Evolutionary conservation across 1,140 invertebrate species (phyloP).

Genomic region (Daktulosphaira vitifoliae): DNA sequence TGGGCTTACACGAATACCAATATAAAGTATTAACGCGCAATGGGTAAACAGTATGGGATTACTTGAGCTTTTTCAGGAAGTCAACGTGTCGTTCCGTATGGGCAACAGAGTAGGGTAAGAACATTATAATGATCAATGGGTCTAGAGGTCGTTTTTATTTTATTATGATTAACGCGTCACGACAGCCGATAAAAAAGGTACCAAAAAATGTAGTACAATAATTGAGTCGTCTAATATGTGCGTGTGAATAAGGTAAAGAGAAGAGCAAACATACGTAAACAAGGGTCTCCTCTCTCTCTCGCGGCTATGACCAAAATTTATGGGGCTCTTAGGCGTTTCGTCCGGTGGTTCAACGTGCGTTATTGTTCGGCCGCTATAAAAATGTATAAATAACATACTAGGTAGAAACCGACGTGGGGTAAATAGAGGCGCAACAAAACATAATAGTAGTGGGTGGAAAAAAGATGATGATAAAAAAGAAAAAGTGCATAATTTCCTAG

Average conservation of each 20-base stretch:
- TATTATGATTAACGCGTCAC: too few species aligned
- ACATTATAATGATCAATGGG: too few species aligned
- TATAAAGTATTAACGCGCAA: too few species aligned
- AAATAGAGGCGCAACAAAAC: neutral
- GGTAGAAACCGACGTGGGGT: neutral
- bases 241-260: too few species aligned
- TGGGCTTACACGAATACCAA: constrained; percentile 1
- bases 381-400: constrained; percentile 1
- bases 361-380: constrained; percentile 14
- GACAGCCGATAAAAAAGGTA: neutral
- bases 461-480: constrained; percentile 2
- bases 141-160: too few species aligned
- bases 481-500: neutral
- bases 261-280: constrained; percentile 26
- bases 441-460: neutral
- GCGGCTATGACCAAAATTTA: neutral
- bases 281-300: constrained; percentile 13
- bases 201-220: constrained; percentile 22
- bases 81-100: too few species aligned
- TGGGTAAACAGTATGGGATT: too few species aligned
- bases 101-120: too few species aligned
- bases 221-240: constrained; percentile 13
- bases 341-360: neutral
- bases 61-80: too few species aligned
- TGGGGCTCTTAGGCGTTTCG: neutral